phyloP scores from a whole-genome alignment of 2,113 vertebrate genomes.

The Pimephales promelas region DNA sequence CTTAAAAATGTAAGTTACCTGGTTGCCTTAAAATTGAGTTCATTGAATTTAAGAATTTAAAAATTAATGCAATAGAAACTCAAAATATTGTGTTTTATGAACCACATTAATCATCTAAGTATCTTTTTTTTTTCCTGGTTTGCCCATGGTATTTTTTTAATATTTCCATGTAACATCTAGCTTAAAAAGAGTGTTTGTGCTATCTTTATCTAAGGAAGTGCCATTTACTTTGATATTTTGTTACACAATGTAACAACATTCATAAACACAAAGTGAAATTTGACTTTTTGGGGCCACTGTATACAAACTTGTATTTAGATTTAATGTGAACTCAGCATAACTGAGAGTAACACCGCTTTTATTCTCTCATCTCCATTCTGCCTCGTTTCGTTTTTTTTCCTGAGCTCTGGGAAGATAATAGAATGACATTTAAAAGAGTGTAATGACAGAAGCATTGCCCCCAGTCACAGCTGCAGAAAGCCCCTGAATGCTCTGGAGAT shows the following conservation, averaged over 20 bases:
- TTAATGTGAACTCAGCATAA: background rate
- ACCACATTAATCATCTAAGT: too few relatives aligned
- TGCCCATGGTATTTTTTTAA: too few relatives aligned
- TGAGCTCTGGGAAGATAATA: constrained; percentile 48
- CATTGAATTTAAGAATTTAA: too few relatives aligned
- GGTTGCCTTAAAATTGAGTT: too few relatives aligned
- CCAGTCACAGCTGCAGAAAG: constrained; percentile 54
- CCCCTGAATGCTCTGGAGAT: constrained; percentile 47
- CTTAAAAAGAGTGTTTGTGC: too few relatives aligned
- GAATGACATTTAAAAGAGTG: constrained; percentile 60
- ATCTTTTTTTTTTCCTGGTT: too few relatives aligned
- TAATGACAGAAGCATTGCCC: constrained; percentile 63
- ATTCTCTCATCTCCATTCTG: background rate
- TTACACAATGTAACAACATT: background rate
- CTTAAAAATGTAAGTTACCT: too few relatives aligned
- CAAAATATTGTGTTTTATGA: too few relatives aligned
- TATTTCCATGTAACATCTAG: too few relatives aligned
- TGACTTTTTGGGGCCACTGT: background rate
- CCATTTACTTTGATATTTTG: background rate
- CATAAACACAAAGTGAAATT: background rate
- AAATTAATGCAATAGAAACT: too few relatives aligned
- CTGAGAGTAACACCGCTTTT: background rate
- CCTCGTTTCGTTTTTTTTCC: constrained; percentile 40
- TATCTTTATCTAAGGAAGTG: background rate
- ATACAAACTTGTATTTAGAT: background rate